Base-by-base conservation (phyloP, 2,888 invertebrate species). In the Helobdella robusta region DNA sequence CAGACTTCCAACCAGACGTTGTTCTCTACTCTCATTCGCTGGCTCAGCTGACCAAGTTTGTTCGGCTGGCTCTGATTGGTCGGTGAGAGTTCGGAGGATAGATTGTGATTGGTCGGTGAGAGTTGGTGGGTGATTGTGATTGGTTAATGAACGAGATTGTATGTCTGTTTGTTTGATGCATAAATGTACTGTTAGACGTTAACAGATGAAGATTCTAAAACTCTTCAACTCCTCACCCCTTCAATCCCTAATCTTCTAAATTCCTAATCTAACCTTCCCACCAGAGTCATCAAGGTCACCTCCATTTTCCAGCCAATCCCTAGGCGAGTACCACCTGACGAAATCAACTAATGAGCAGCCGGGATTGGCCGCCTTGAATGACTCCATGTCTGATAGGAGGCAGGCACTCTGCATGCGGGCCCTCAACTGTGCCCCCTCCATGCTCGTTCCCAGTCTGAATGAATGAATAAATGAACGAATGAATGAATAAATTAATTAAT, bases 351-450 rank as follows among this genome's bases (percentile, higher is more conserved):
- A 81, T 65, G 86, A 83, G 8, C 88, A 86, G 3, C 88, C 89
- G 0, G 95, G 95, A 83, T 98, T 98, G 2, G 97, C 97, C 1
- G 97, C 86, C 83, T 97, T 98, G 79, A 98, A 98, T 0, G 95
- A 89, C 78, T 95, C 92, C 94, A 97, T 95, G 75, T 98, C 98
- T 0, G 95, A 94, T 1, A 90, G 83, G 18, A 98, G 82, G 0
- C 92, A 90, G 0, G 93, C 91, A 77, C 92, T 89, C 89, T 97
- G 95, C 84, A 97, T 88, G 76, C 89, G 85, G 0, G 94, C 91
- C 66, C 93, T 84, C 69, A 91, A 83, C 76, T 89, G 88, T 11
- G 87, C 86, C 11, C 88, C 89, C 73, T 87, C 86, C 11, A 89
- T 86, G 73, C 89, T 87, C 1, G 90, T 87, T 1, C 92, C 92